A percentile compares a stretch with the other conserved stretches of the same genome.
These are phyloP conservation scores for Piprites chloris DNA, from an alignment of 2,113 vertebrate genomes.

Conservation along the genomic window DNA sequence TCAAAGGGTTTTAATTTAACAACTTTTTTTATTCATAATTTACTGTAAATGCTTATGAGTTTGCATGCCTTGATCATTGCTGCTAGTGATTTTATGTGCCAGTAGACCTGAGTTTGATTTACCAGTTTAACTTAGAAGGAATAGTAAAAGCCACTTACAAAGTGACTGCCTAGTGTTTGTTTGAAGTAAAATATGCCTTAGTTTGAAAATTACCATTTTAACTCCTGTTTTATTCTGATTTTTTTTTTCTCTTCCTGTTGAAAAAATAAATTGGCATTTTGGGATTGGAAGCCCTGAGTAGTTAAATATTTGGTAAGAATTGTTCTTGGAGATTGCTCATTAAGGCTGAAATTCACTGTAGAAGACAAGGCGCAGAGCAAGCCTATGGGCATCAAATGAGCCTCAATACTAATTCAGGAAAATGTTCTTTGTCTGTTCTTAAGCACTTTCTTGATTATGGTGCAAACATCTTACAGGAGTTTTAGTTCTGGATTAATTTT, in stretches of 20 bases:
- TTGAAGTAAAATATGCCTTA: slow-evolving; percentile 71
- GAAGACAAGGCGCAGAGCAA: background rate
- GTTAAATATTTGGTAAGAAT: slow-evolving; percentile 75
- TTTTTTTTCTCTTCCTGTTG: slow-evolving; percentile 31
- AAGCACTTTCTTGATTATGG: slow-evolving; percentile 34
- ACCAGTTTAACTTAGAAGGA: slow-evolving; percentile 76
- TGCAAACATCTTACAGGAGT: slow-evolving; percentile 10
- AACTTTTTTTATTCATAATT: slow-evolving; percentile 78
- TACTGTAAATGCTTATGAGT: slow-evolving; percentile 87
- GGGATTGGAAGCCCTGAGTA: slow-evolving; percentile 84
- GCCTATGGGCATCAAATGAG: background rate
- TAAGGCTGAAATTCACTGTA: slow-evolving; percentile 17
- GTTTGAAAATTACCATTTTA: slow-evolving; percentile 56
- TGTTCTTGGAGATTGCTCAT: slow-evolving; percentile 57
- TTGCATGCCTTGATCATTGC: slow-evolving; percentile 88
- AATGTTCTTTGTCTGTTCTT: background rate
- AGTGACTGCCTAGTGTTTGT: slow-evolving; percentile 79
- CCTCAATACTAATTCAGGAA: slow-evolving; percentile 36
- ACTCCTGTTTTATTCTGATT: slow-evolving; percentile 6
- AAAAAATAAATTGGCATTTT: slow-evolving; percentile 56
- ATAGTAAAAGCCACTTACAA: slow-evolving; percentile 85
- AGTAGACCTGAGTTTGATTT: slow-evolving; percentile 84
- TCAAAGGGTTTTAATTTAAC: slow-evolving; percentile 85
- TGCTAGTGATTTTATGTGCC: slow-evolving; percentile 86
- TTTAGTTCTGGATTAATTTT: slow-evolving; percentile 13